Evolutionary conservation across 1,140 invertebrate genomes (phyloP).

Genomic region (Nilaparvata lugens): DNA sequence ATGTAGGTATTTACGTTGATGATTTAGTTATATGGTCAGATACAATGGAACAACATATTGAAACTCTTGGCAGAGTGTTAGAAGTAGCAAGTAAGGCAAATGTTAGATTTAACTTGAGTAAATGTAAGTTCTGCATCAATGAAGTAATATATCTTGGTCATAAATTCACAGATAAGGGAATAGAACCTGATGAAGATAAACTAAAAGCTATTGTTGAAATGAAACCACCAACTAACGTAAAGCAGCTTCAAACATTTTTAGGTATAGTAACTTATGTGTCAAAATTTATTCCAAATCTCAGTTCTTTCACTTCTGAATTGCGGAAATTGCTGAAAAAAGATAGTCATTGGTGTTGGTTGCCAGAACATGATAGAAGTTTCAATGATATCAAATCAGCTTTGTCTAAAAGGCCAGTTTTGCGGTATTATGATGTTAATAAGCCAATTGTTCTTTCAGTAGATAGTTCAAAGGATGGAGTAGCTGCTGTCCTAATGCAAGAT

Average conservation of each 20-base stretch:
- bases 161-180: neutral
- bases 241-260: neutral
- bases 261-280: neutral
- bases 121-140: constrained; percentile 10
- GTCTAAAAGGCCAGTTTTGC: neutral
- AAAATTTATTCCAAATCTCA: neutral
- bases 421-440: neutral
- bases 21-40: constrained; percentile 7
- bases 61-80: neutral
- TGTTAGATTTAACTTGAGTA: constrained; percentile 10
- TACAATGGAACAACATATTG: constrained; percentile 4
- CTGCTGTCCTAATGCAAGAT: neutral
- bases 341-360: neutral
- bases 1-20: constrained; percentile 3
- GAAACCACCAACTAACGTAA: neutral
- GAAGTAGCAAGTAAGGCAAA: neutral
- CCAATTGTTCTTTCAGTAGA: neutral
- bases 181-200: constrained; percentile 6
- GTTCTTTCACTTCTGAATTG: neutral
- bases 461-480: neutral
- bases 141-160: constrained; percentile 1
- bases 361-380: neutral
- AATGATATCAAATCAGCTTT: neutral
- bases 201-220: constrained; percentile 5
- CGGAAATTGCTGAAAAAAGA: neutral